Evolutionary conservation across 2,797 vertebrate genomes (phyloP).

Genomic region (Rhinoraja longicauda): DNA sequence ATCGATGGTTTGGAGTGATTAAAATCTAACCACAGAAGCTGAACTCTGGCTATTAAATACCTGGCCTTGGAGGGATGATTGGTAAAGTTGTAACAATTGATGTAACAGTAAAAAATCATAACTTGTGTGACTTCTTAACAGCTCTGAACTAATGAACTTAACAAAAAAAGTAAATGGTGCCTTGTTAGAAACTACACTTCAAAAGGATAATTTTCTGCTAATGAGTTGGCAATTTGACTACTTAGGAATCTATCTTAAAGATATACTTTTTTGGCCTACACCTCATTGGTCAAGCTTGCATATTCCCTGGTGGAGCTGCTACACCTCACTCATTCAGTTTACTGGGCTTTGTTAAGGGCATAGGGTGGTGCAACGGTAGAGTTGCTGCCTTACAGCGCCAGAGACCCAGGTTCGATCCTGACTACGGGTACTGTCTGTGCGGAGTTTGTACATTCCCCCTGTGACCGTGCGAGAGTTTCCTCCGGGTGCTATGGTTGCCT

Average conservation of each 20-base stretch:
- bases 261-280: background rate
- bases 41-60: conserved; percentile 23
- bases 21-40: conserved; percentile 1
- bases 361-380: too few relatives aligned
- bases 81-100: background rate
- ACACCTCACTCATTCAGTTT: background rate
- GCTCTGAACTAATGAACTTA: background rate
- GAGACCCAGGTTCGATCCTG: too few relatives aligned
- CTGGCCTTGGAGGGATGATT: background rate
- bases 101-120: background rate
- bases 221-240: background rate
- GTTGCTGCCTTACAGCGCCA: too few relatives aligned
- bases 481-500: too few relatives aligned
- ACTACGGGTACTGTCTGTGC: too few relatives aligned
- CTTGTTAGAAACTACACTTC: background rate
- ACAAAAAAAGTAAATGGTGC: background rate
- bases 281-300: background rate
- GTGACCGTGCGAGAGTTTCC: too few relatives aligned
- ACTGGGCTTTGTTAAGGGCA: too few relatives aligned
- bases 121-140: background rate
- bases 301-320: background rate
- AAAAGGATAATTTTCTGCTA: background rate
- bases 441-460: too few relatives aligned
- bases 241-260: background rate
- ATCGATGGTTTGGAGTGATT: conserved; percentile 7